Base-by-base conservation (phyloP, 1,140 invertebrate species). In the Neelides sp. region DNA sequence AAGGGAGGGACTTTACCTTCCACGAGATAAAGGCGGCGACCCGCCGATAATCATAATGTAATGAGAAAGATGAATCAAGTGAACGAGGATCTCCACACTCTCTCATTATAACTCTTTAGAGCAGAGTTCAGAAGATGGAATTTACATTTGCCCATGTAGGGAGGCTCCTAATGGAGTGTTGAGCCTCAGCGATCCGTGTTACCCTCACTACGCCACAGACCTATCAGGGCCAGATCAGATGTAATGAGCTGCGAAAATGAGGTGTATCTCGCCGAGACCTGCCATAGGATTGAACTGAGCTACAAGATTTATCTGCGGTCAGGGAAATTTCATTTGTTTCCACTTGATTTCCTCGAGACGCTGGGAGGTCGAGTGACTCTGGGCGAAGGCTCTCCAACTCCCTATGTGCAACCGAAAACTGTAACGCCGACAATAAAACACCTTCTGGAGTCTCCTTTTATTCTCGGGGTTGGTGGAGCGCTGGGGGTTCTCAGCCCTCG, bases 231-330 rank as follows among this genome's bases (percentile, higher is more conserved):
- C 12, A 26, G 48, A 54, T 54, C 34, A 41, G 24, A 46, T 50
- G 52, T 50, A 54, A 50, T 54, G 52, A 54, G 52, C 52, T 54
- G 52, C 52, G 52, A 54, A 54, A 54, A 54, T 54, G 47, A 54
- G 46, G 46, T 54, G 52, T 54, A 54, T 32, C 52, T 26, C 52
- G 10, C 15, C 46, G 26, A 43, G 52, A 54, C 46, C 45, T 54
- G 50, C 44, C 44, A 37, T 40, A 37, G 35, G 42, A 52, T 41
- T 20, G 23, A 40, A 15, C 12, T 30, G 41, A 17, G 27, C 22
- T 45, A 36, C 19, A 36, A 54, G 52, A 54, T 54, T 54, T 54
- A 54, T 54, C 43, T 54, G 41, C 48, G 8, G 10, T 22, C 46
- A 7, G 27, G 37, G 4, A 51, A 52, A 47, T 28, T 35, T 23